Conservation (phyloP, 2,113 vertebrate genomes). For the Hiodon tergisus region DNA sequence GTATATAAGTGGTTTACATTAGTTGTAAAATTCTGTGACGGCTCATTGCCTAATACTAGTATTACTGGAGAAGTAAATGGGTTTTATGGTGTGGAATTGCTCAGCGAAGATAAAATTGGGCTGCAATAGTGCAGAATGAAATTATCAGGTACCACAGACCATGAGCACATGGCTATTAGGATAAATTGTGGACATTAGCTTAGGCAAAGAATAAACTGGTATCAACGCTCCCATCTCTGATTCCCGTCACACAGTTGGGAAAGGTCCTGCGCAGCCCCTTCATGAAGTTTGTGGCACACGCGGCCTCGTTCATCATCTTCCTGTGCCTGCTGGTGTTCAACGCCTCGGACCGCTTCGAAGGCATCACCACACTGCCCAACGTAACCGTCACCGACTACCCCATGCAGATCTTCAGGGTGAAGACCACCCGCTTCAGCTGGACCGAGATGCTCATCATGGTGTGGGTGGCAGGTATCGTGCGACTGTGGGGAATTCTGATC, state of each 20-base stretch:
- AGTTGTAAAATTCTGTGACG: too few species aligned
- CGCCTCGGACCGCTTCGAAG: constrained; percentile 81
- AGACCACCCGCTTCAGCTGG: constrained; percentile 81
- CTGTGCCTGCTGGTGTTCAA: constrained; percentile 82
- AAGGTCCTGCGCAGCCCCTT: constrained; percentile 79
- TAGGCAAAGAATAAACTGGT: neutral
- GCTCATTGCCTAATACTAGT: too few species aligned
- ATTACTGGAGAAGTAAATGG: too few species aligned
- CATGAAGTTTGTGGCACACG: constrained; percentile 87
- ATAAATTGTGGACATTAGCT: neutral
- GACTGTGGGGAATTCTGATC: neutral
- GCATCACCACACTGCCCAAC: constrained; percentile 73
- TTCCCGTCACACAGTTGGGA: constrained; percentile 61
- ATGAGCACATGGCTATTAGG: neutral
- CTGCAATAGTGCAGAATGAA: too few species aligned
- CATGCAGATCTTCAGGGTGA: constrained; percentile 81
- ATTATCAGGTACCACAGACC: neutral
- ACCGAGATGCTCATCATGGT: constrained; percentile 87
- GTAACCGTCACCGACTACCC: constrained; percentile 78
- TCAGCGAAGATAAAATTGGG: too few species aligned
- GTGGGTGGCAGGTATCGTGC: constrained; percentile 74
- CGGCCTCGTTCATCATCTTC: constrained; percentile 86
- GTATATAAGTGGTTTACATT: too few species aligned
- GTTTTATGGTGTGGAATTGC: too few species aligned
- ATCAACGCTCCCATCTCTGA: neutral